Conservation (phyloP, 2,888 invertebrate genomes). For the Chrysomela aeneicollis region DNA sequence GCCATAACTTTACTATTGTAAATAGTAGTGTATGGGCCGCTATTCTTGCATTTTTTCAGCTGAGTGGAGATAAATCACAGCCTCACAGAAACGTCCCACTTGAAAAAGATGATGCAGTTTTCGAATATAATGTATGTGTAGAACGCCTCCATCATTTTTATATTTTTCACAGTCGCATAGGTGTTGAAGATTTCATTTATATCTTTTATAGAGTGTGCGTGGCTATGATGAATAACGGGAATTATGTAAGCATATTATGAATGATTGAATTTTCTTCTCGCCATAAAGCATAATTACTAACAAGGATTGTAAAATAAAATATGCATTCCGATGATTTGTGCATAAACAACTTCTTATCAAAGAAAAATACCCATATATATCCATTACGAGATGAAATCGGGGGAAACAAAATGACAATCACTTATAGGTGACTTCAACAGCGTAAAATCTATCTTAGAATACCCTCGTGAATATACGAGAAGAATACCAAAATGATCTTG, state of each 20-base stretch:
- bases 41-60: constrained; percentile 31
- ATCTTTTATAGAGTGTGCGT: constrained; percentile 10
- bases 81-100: constrained; percentile 20
- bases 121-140: constrained; percentile 12
- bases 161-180: constrained; percentile 7
- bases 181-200: constrained; percentile 17
- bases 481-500: too few relatives aligned
- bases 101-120: constrained; percentile 23
- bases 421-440: too few relatives aligned
- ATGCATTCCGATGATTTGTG: too few relatives aligned
- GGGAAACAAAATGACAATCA: too few relatives aligned
- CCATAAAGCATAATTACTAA: not conserved
- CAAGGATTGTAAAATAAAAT: not conserved
- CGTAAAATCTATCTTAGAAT: too few relatives aligned
- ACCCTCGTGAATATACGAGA: too few relatives aligned
- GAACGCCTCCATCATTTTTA: constrained; percentile 6
- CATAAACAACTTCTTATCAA: too few relatives aligned
- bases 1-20: not conserved
- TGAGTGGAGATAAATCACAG: constrained; percentile 21
- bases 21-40: not conserved
- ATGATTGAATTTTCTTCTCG: not conserved
- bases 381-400: too few relatives aligned
- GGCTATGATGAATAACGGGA: constrained; percentile 19
- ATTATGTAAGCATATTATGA: constrained; percentile 12
- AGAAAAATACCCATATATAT: too few relatives aligned